Conservation (phyloP, 2,113 vertebrate genomes). For the Misgurnus anguillicaudatus region DNA sequence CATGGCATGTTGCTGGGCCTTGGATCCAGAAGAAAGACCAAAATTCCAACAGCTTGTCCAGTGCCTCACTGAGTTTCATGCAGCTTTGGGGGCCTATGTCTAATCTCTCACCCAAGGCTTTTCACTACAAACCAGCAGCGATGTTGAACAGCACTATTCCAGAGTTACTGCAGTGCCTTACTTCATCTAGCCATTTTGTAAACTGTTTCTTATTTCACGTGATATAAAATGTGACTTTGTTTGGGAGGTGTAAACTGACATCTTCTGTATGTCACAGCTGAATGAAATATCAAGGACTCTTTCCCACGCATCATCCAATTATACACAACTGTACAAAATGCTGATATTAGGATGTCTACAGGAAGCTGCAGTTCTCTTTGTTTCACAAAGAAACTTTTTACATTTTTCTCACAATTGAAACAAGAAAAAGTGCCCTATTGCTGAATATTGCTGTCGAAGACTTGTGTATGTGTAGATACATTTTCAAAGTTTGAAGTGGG, state of each 20-base stretch:
- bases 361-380: conserved; percentile 41
- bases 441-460: conserved; percentile 33
- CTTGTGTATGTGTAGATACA: background rate
- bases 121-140: conserved; percentile 37
- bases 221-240: conserved; percentile 58
- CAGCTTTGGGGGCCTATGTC: conserved; percentile 93
- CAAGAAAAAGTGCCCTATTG: conserved; percentile 19
- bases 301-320: background rate
- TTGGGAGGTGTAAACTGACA: background rate
- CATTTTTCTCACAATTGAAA: background rate
- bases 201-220: conserved; percentile 52
- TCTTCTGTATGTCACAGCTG: conserved; percentile 4
- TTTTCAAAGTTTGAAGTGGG: conserved; percentile 31
- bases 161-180: conserved; percentile 82
- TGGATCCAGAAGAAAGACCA: conserved; percentile 95
- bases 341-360: conserved; percentile 18
- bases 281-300: conserved; percentile 6
- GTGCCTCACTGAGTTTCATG: conserved; percentile 97
- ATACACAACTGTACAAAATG: conserved; percentile 17
- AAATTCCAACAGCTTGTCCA: conserved; percentile 99
- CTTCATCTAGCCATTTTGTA: conserved; percentile 65
- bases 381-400: conserved; percentile 19
- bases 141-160: conserved; percentile 53
- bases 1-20: conserved; percentile 98
- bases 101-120: conserved; percentile 67